phyloP scores from a whole-genome alignment of 2,888 invertebrate species.

The Aplocera efformata region DNA sequence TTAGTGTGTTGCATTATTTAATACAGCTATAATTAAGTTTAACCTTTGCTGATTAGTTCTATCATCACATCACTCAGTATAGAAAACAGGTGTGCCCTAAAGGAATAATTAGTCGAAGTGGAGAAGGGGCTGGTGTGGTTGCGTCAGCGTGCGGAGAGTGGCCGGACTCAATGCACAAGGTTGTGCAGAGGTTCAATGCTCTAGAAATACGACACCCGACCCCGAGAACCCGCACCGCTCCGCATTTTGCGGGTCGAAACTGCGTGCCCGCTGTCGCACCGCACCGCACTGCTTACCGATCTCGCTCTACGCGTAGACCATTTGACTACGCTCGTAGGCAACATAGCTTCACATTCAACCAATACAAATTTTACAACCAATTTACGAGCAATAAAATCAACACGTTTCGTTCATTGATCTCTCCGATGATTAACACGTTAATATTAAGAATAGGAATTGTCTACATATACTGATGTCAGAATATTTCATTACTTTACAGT shows the following conservation, averaged over 20 bases:
- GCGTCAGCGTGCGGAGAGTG: constrained; percentile 76
- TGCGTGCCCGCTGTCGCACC: constrained; percentile 38
- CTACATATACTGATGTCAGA: constrained; percentile 17
- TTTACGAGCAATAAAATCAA: constrained; percentile 17
- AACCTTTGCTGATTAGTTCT: constrained; percentile 64
- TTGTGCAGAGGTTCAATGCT: constrained; percentile 78
- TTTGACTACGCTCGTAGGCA: constrained; percentile 34
- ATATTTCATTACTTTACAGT: constrained; percentile 32
- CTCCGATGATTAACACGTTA: constrained; percentile 13
- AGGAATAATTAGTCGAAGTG: constrained; percentile 70
- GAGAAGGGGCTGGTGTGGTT: constrained; percentile 75
- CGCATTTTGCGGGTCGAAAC: constrained; percentile 42
- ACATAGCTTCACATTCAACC: constrained; percentile 7
- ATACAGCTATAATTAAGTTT: constrained; percentile 59
- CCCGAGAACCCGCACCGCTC: constrained; percentile 55
- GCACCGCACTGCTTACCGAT: constrained; percentile 32
- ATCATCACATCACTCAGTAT: constrained; percentile 60
- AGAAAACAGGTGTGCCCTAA: constrained; percentile 72
- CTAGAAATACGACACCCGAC: constrained; percentile 77
- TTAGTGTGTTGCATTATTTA: constrained; percentile 47
- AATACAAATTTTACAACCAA: constrained; percentile 14
- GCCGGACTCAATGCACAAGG: constrained; percentile 77
- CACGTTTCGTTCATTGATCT: constrained; percentile 16
- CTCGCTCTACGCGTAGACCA: constrained; percentile 34
- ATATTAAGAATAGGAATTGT: constrained; percentile 9